Conservation (phyloP, 2,797 vertebrate species). For the Pelochelys cantorii region DNA sequence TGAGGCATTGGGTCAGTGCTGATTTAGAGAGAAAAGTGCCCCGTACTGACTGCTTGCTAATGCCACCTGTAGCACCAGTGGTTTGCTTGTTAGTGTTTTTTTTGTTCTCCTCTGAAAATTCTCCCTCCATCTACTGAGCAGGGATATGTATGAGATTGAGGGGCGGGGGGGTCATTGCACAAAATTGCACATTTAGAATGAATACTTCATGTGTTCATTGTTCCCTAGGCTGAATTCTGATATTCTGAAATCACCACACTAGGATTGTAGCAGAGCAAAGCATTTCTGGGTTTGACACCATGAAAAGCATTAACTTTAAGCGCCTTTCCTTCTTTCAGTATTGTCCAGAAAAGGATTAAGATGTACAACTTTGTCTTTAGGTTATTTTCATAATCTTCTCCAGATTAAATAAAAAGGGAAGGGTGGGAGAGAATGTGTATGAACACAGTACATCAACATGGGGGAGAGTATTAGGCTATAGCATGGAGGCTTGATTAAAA, state of each 20-base stretch:
- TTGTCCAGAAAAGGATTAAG: conserved; percentile 43
- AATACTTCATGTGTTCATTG: neutral
- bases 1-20: neutral
- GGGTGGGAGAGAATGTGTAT: neutral
- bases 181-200: neutral
- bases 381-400: conserved; percentile 39
- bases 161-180: neutral
- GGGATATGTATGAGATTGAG: neutral
- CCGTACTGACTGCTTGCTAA: conserved; percentile 22
- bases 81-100: neutral
- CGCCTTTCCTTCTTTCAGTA: neutral
- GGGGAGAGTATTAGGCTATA: conserved; percentile 12
- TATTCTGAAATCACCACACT: neutral
- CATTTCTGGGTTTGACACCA: neutral
- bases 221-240: neutral
- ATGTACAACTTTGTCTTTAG: neutral
- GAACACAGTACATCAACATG: neutral
- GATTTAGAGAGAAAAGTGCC: neutral
- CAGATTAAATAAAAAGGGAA: conserved; percentile 30
- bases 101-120: neutral
- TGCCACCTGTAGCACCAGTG: neutral
- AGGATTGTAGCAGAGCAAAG: neutral
- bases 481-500: neutral
- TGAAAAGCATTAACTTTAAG: conserved; percentile 23
- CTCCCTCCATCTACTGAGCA: neutral